Evolutionary conservation across 2,888 invertebrate genomes (phyloP).

Genomic region (Drosophila nigritarsus): DNA sequence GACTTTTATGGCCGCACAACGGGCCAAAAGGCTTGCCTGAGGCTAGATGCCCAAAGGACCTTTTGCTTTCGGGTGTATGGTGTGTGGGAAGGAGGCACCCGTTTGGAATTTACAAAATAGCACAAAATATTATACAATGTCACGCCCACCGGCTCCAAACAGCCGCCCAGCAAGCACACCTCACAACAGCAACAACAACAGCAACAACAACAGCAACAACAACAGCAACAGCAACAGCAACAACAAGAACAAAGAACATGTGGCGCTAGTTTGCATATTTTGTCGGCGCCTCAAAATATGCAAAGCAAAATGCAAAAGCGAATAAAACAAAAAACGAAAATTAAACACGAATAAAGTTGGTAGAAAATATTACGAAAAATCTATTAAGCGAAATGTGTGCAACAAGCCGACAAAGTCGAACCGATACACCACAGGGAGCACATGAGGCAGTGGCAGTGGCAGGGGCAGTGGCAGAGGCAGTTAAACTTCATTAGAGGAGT

Average conservation of each 20-base stretch:
- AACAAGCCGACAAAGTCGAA: conserved; percentile 35
- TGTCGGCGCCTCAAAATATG: conserved; percentile 62
- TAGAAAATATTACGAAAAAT: conserved; percentile 54
- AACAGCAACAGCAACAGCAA: background rate
- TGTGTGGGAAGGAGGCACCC: background rate
- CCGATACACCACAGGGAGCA: background rate
- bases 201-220: no score
- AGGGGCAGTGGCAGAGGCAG: background rate
- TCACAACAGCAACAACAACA: background rate
- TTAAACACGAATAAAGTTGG: conserved; percentile 5
- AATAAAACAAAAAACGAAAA: background rate
- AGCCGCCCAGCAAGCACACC: conserved; percentile 22
- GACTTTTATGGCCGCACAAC: conserved; percentile 61
- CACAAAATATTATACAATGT: conserved; percentile 60
- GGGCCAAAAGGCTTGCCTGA: conserved; percentile 31
- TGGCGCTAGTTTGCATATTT: conserved; percentile 57
- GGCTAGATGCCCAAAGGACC: background rate
- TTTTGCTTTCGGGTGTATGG: background rate
- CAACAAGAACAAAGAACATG: conserved; percentile 16
- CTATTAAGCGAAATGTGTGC: conserved; percentile 60
- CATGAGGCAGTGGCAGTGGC: background rate
- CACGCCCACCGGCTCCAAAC: conserved; percentile 46
- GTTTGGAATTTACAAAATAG: conserved; percentile 62
- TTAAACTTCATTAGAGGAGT: conserved; percentile 35
- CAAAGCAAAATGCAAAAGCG: conserved; percentile 47